Evolutionary conservation across 92 coral and sea anemone genomes (phyloP).

Genomic region (Nematostella vectensis): DNA sequence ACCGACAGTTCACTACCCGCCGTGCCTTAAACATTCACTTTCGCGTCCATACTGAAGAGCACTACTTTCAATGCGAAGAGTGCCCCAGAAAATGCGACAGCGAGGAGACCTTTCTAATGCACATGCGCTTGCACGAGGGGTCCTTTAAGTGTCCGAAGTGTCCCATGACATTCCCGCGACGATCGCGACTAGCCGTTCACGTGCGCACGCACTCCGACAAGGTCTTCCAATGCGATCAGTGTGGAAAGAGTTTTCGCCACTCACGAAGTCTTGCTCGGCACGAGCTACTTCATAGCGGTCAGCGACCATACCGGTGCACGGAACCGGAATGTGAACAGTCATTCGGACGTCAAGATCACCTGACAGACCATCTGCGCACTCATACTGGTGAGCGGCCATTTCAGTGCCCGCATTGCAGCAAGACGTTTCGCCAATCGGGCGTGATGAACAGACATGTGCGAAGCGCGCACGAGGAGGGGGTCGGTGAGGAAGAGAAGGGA

Average conservation of each 20-base stretch:
- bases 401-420: constrained; percentile 35
- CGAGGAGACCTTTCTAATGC: constrained; percentile 28
- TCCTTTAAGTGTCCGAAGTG: constrained; percentile 33
- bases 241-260: constrained; percentile 25
- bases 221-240: constrained; percentile 26
- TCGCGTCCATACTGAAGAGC: constrained; percentile 32
- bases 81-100: constrained; percentile 28
- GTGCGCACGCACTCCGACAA: constrained; percentile 38
- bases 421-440: constrained; percentile 38
- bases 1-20: constrained; percentile 21
- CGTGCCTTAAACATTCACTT: constrained; percentile 25
- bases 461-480: constrained; percentile 5
- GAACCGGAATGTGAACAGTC: background rate
- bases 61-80: constrained; percentile 19
- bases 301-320: background rate
- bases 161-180: constrained; percentile 33
- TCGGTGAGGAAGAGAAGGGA: constrained; percentile 1
- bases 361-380: constrained; percentile 34
- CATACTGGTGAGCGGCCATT: constrained; percentile 44
- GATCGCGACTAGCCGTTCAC: constrained; percentile 32
- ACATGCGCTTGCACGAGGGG: constrained; percentile 27
- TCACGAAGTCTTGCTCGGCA: constrained; percentile 19
- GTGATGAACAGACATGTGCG: constrained; percentile 32
- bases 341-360: constrained; percentile 4
- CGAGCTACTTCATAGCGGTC: background rate